Percentiles rank a stretch among this genome's conserved stretches.
These are phyloP conservation scores for Palythoa caribaeorum DNA, from an alignment of 92 coral and sea anemone species.

Conservation along the genomic window DNA sequence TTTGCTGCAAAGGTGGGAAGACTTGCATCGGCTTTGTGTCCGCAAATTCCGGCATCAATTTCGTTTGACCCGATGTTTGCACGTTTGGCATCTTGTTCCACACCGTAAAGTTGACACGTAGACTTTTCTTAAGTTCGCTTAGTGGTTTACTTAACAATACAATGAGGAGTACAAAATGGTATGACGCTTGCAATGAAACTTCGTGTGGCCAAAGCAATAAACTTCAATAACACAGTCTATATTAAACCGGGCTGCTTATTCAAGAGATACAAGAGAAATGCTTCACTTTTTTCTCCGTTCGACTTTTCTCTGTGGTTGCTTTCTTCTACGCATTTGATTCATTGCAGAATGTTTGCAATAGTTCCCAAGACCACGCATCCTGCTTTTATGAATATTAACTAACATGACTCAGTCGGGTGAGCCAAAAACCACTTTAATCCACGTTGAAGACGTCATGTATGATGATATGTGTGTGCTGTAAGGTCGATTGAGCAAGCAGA, in stretches of 20 bases:
- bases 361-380: too few relatives aligned
- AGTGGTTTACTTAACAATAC: slow-evolving; percentile 26
- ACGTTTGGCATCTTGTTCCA: slow-evolving; percentile 42
- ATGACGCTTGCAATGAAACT: slow-evolving; percentile 48
- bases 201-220: slow-evolving; percentile 48
- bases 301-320: slow-evolving; percentile 18
- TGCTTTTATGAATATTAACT: too few relatives aligned
- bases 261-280: too few relatives aligned
- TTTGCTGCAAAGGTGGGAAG: slow-evolving; percentile 46
- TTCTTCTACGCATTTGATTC: too few relatives aligned
- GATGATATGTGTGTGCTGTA: too few relatives aligned
- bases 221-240: slow-evolving; percentile 45
- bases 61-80: slow-evolving; percentile 44
- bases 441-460: too few relatives aligned
- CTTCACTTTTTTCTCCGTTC: slow-evolving; percentile 39
- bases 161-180: slow-evolving; percentile 48
- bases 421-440: too few relatives aligned
- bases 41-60: slow-evolving; percentile 41
- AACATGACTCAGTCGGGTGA: too few relatives aligned
- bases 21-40: slow-evolving; percentile 28
- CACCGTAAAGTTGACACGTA: slow-evolving; percentile 30
- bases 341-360: too few relatives aligned
- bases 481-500: too few relatives aligned
- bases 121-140: slow-evolving; percentile 46
- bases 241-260: slow-evolving; percentile 36